A percentile compares a stretch with the other conserved stretches of the same genome.
phyloP scores from a whole-genome alignment of 2,113 vertebrate species.

The Nematolebias whitei region DNA sequence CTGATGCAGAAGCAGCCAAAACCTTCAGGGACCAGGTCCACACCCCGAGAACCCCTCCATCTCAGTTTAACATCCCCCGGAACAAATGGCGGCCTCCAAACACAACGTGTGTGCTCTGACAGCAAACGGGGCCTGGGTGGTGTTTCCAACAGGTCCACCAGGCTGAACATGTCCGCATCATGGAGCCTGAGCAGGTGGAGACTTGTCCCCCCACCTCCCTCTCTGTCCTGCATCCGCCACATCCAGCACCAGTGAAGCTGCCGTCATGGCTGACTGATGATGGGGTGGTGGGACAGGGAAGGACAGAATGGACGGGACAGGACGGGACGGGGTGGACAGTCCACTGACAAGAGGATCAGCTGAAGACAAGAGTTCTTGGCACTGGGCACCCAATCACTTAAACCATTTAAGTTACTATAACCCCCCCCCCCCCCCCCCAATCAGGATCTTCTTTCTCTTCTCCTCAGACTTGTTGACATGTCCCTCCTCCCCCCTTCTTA shows the following conservation, averaged over 20 bases:
- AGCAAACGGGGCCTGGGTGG: slow-evolving; percentile 25
- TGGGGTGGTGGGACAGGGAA: slow-evolving; percentile 49
- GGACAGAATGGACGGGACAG: slow-evolving; percentile 28
- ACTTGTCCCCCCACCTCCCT: slow-evolving; percentile 19
- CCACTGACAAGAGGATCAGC: slow-evolving; percentile 50
- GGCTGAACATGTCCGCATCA: slow-evolving; percentile 32
- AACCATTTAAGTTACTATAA: slow-evolving; percentile 64
- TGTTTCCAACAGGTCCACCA: slow-evolving; percentile 12
- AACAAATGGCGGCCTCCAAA: slow-evolving; percentile 1
- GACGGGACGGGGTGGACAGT: not conserved
- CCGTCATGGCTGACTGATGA: slow-evolving; percentile 30
- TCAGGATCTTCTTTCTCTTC: slow-evolving; percentile 11
- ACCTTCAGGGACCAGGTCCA: slow-evolving; percentile 48
- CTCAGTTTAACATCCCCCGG: slow-evolving; percentile 5
- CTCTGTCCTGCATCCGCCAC: slow-evolving; percentile 15
- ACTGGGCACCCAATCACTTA: slow-evolving; percentile 73
- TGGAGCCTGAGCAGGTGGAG: slow-evolving; percentile 55
- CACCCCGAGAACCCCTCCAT: slow-evolving; percentile 12
- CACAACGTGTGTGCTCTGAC: slow-evolving; percentile 17
- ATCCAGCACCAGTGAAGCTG: slow-evolving; percentile 45
- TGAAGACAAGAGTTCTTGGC: slow-evolving; percentile 61
- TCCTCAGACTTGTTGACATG: slow-evolving; percentile 41
- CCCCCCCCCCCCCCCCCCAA: not conserved
- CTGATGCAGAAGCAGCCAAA: slow-evolving; percentile 30
- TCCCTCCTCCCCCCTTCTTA: not conserved